These are phyloP conservation scores for Pollenia labialis DNA, from an alignment of 2,888 invertebrate species.

Conservation along the genomic window DNA sequence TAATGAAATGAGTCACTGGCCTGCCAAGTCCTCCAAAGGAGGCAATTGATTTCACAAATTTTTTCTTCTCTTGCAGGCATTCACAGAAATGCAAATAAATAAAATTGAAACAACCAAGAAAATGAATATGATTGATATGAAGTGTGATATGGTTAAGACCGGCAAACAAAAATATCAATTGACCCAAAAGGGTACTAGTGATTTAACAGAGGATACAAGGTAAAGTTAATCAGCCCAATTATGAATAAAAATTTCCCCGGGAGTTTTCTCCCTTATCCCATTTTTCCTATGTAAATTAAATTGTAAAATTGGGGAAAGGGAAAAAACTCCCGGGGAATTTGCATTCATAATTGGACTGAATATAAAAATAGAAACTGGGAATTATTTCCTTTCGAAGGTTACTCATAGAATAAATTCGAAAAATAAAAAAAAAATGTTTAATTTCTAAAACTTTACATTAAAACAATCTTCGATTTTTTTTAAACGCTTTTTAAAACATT, in stretches of 20 bases:
- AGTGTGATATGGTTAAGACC: slow-evolving; percentile 88
- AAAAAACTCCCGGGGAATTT: no score
- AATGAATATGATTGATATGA: slow-evolving; percentile 89
- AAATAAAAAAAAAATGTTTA: no score
- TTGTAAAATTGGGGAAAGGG: no score
- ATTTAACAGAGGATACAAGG: slow-evolving; percentile 82
- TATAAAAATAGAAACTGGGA: no score
- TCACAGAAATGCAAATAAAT: slow-evolving; percentile 91
- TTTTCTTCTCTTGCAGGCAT: slow-evolving; percentile 85
- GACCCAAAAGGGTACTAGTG: slow-evolving; percentile 86
- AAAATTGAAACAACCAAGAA: slow-evolving; percentile 91
- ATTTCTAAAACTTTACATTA: no score
- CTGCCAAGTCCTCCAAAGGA: neutral
- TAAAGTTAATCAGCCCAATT: slow-evolving; percentile 73
- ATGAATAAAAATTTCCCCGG: no score
- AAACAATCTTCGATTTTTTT: no score
- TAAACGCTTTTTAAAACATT: neutral
- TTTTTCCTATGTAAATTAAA: no score
- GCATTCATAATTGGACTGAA: no score
- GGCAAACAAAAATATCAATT: slow-evolving; percentile 89
- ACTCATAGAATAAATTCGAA: no score
- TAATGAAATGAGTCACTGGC: slow-evolving; percentile 38
- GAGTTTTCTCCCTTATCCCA: no score
- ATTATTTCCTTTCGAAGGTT: no score
- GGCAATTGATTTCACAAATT: slow-evolving; percentile 30